phyloP scores from a whole-genome alignment of 2,113 vertebrate genomes.

The Eretmochelys imbricata region DNA sequence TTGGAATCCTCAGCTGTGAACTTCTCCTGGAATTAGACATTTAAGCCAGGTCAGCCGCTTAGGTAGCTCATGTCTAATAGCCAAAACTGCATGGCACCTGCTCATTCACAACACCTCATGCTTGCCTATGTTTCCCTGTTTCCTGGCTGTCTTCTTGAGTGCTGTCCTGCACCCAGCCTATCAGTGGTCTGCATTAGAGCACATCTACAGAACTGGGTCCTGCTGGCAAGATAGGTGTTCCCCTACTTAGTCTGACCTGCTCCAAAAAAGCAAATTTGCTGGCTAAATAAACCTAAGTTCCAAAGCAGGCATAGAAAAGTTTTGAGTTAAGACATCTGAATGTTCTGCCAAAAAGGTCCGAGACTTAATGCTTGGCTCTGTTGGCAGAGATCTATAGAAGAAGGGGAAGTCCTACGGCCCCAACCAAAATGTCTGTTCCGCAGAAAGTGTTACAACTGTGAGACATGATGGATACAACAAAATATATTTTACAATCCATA shows the following conservation, averaged over 20 bases:
- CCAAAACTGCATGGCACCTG: background rate
- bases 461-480: background rate
- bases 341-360: background rate
- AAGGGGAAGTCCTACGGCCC: background rate
- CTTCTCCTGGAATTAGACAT: background rate
- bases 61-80: background rate
- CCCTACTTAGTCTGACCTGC: too few species aligned
- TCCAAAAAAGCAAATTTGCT: background rate
- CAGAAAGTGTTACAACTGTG: background rate
- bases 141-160: background rate
- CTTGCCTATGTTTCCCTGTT: background rate
- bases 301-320: background rate
- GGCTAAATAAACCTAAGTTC: background rate
- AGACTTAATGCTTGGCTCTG: fast-evolving
- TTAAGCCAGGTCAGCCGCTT: background rate
- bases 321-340: background rate
- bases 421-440: background rate
- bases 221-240: too few species aligned
- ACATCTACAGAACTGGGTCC: too few species aligned
- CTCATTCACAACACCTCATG: background rate
- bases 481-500: background rate
- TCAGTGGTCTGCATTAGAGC: background rate
- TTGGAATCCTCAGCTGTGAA: background rate
- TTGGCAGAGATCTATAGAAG: background rate
- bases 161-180: background rate